Evolutionary conservation across 1,140 invertebrate genomes (phyloP).

Genomic region (Ceratina calcarata): DNA sequence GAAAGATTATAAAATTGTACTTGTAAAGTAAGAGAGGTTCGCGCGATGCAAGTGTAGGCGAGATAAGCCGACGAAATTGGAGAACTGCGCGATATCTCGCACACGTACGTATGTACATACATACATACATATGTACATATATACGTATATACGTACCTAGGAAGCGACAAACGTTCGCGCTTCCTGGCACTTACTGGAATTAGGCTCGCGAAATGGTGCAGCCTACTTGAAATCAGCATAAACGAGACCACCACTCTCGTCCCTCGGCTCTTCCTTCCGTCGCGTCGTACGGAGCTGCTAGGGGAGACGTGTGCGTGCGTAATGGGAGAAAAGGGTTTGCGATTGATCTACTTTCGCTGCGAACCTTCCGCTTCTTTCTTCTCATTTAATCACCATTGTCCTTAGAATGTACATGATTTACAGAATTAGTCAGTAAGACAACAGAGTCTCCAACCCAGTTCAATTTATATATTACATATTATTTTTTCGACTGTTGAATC

Average conservation of each 20-base stretch:
- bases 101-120: too few relatives aligned
- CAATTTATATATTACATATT: too few relatives aligned
- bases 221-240: constrained; percentile 29
- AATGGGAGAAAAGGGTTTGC: background rate
- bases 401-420: too few relatives aligned
- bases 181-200: constrained; percentile 56
- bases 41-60: background rate
- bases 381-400: background rate
- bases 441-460: too few relatives aligned
- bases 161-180: constrained; percentile 36
- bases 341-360: background rate
- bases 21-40: too few relatives aligned
- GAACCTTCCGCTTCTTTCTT: background rate
- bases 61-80: constrained; percentile 6
- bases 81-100: constrained; percentile 9
- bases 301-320: background rate
- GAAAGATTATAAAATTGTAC: too few relatives aligned
- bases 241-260: constrained; percentile 8
- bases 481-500: too few relatives aligned
- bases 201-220: constrained; percentile 43
- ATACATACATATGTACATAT: too few relatives aligned
- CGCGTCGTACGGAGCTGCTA: background rate
- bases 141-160: constrained; percentile 21
- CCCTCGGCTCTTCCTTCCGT: constrained; percentile 7
- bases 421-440: too few relatives aligned